Conservation (phyloP, 2,113 vertebrate species). For the Anser cygnoides region DNA sequence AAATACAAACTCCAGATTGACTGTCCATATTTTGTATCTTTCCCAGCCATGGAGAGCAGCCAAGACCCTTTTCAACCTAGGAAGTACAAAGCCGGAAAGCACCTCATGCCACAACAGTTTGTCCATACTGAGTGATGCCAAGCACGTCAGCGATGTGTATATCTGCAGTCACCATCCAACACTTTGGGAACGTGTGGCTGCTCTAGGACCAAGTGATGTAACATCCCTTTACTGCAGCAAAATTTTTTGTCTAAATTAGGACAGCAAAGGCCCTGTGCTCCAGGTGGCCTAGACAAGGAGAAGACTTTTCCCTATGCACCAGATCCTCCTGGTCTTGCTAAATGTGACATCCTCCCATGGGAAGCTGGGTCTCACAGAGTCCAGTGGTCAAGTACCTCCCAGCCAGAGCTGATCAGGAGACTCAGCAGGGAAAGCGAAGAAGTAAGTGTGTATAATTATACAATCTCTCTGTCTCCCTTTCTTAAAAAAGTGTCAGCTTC, state of each 20-base stretch:
- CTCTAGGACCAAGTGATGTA: neutral
- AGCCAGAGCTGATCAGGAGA: neutral
- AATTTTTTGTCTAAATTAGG: neutral
- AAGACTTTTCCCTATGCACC: neutral
- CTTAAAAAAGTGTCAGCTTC: neutral
- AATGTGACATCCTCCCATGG: neutral
- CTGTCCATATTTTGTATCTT: neutral
- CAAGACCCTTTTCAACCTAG: neutral
- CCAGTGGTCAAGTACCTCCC: neutral
- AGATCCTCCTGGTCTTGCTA: neutral
- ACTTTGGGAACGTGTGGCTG: neutral
- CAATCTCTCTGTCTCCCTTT: neutral
- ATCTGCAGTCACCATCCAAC: neutral
- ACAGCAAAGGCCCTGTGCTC: neutral
- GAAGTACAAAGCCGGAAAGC: neutral
- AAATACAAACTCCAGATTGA: slow-evolving; percentile 32
- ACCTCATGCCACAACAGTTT: neutral
- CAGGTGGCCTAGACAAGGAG: neutral
- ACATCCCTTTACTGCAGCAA: neutral
- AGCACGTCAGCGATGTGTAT: fast-evolving
- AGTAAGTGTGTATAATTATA: neutral
- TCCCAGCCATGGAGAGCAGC: neutral
- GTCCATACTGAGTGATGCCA: neutral
- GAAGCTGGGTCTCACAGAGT: neutral
- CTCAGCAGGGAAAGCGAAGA: neutral